A percentile compares a stretch with the other conserved stretches of the same genome.
phyloP scores from a whole-genome alignment of 1,140 invertebrate genomes.

The Cephus cinctus region DNA sequence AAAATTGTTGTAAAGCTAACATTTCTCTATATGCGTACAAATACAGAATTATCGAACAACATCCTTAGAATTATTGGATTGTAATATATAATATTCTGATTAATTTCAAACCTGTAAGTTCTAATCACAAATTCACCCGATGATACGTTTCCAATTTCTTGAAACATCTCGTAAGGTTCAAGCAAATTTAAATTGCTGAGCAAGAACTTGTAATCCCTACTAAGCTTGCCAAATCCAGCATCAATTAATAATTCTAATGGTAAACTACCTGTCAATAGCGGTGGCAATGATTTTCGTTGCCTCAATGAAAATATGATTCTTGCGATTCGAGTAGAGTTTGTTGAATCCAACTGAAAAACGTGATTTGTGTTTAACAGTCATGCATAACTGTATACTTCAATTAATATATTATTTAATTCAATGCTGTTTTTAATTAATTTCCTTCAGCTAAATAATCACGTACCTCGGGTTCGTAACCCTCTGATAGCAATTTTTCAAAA shows the following conservation, averaged over 20 bases:
- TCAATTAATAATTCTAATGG: conserved; percentile 44
- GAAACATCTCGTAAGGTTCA: conserved; percentile 27
- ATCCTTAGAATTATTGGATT: background rate
- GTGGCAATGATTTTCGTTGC: conserved; percentile 17
- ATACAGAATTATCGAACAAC: background rate
- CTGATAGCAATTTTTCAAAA: background rate
- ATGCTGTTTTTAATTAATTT: background rate
- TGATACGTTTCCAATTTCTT: conserved; percentile 24
- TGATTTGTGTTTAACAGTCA: conserved; percentile 3
- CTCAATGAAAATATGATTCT: conserved; percentile 29
- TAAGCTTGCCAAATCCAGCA: conserved; percentile 45
- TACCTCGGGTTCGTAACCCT: conserved; percentile 22
- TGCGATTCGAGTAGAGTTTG: conserved; percentile 33
- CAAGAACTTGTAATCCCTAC: conserved; percentile 39
- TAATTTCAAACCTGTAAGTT: conserved; percentile 29
- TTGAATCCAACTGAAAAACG: conserved; percentile 30
- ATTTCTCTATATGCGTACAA: background rate
- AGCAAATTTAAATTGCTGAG: conserved; percentile 31
- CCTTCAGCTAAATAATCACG: background rate
- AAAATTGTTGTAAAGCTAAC: background rate
- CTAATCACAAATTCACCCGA: conserved; percentile 27
- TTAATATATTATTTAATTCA: background rate
- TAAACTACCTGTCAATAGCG: conserved; percentile 30
- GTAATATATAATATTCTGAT: background rate
- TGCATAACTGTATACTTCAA: too few species aligned